Evolutionary conservation across 2,113 vertebrate species (phyloP).

Genomic region (Nycticryphes semicollaris): DNA sequence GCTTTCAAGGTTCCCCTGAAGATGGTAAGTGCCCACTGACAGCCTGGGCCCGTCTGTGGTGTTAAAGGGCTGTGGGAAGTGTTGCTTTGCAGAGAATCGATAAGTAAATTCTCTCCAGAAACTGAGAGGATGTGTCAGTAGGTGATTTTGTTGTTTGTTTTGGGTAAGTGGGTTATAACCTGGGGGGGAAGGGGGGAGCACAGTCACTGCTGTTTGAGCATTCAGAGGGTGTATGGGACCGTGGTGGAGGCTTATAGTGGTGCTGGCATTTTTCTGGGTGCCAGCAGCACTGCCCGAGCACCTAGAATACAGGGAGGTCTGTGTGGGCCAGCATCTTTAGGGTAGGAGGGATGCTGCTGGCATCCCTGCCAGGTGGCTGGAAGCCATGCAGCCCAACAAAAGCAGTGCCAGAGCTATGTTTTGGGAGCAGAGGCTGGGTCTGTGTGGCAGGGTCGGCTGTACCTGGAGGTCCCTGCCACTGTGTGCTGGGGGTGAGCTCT

Average conservation of each 20-base stretch:
- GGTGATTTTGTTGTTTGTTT: fast-evolving
- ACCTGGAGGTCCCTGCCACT: too few species aligned
- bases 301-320: fast-evolving
- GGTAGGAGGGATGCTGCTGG: background rate
- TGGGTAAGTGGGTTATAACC: too few species aligned
- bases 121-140: fast-evolving
- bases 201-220: fast-evolving
- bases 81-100: fast-evolving
- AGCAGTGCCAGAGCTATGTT: fast-evolving
- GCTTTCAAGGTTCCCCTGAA: constrained; percentile 91
- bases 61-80: fast-evolving
- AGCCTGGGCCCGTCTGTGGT: fast-evolving
- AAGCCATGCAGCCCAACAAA: fast-evolving
- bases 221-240: fast-evolving
- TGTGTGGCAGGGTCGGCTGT: fast-evolving
- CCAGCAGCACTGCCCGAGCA: fast-evolving
- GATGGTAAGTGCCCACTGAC: constrained; percentile 52
- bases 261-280: background rate
- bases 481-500: background rate
- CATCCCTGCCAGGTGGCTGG: background rate
- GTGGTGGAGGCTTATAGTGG: fast-evolving
- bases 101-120: fast-evolving
- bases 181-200: too few species aligned
- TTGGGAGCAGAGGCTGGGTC: fast-evolving
- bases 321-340: fast-evolving